A percentile compares a stretch with the other conserved stretches of the same genome.
Evolutionary conservation across 2,113 vertebrate genomes (phyloP).

Genomic region (Nothoprocta perdicaria): DNA sequence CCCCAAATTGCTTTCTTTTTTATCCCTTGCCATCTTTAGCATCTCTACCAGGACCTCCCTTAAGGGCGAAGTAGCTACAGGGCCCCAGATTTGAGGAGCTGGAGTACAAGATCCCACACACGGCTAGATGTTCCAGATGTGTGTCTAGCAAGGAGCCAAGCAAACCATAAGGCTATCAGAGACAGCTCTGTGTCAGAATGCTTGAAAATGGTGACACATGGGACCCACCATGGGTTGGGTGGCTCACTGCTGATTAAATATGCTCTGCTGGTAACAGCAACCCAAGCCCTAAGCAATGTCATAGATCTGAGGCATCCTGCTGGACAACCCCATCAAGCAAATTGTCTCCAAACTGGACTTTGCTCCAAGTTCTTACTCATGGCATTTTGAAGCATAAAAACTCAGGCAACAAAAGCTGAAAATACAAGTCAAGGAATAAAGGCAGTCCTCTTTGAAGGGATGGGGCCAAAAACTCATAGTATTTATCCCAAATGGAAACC

Average conservation of each 20-base stretch:
- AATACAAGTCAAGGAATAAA: neutral
- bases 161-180: neutral
- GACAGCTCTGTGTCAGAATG: neutral
- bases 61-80: neutral
- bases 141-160: neutral
- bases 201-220: neutral
- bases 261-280: neutral
- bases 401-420: neutral
- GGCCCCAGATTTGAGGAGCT: neutral
- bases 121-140: neutral
- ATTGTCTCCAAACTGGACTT: neutral
- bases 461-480: neutral
- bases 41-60: neutral
- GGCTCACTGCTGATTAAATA: neutral
- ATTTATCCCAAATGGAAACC: neutral
- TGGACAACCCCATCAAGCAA: neutral
- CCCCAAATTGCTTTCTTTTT: slow-evolving; percentile 13
- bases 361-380: fast-evolving
- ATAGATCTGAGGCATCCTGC: too few species aligned
- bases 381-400: neutral
- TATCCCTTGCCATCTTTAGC: slow-evolving; percentile 31
- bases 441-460: neutral
- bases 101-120: neutral
- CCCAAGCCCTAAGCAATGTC: too few species aligned
- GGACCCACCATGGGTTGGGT: neutral